Evolutionary conservation across 2,888 invertebrate species (phyloP).

Genomic region (Enoplolaimus lenunculus): DNA sequence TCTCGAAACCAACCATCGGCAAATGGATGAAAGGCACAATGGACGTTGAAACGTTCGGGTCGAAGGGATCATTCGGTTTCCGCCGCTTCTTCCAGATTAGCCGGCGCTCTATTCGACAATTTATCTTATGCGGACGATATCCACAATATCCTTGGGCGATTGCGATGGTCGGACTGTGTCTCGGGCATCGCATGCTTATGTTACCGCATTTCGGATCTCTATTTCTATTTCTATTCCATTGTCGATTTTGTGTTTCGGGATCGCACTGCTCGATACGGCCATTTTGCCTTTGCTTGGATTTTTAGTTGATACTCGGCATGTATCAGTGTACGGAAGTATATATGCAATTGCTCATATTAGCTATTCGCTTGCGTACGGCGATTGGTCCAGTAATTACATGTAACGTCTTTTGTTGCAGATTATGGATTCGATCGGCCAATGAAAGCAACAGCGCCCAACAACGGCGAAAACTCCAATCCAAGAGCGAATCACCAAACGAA

Average conservation of each 20-base stretch:
- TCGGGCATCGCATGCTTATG: no score
- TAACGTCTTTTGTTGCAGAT: no score
- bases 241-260: constrained; percentile 92
- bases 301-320: constrained; percentile 88
- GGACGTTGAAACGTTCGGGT: no score
- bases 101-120: constrained; percentile 82
- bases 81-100: constrained; percentile 99
- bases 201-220: no score
- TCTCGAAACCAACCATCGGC: constrained; percentile 94
- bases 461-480: no score
- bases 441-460: no score
- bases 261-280: constrained; percentile 94
- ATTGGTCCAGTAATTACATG: no score
- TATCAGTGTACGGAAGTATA: constrained; percentile 93
- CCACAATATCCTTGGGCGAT: constrained; percentile 93
- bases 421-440: no score
- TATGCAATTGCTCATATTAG: constrained; percentile 99
- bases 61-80: constrained; percentile 92
- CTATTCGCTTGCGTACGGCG: constrained; percentile 92
- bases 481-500: no score
- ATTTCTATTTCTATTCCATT: no score
- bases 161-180: constrained; percentile 81
- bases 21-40: constrained; percentile 63
- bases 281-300: constrained; percentile 87
- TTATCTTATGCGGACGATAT: constrained; percentile 77